A percentile compares a stretch with the other conserved stretches of the same genome.
Conservation (phyloP, 2,888 invertebrate genomes). For the Horisme vitalbata region DNA sequence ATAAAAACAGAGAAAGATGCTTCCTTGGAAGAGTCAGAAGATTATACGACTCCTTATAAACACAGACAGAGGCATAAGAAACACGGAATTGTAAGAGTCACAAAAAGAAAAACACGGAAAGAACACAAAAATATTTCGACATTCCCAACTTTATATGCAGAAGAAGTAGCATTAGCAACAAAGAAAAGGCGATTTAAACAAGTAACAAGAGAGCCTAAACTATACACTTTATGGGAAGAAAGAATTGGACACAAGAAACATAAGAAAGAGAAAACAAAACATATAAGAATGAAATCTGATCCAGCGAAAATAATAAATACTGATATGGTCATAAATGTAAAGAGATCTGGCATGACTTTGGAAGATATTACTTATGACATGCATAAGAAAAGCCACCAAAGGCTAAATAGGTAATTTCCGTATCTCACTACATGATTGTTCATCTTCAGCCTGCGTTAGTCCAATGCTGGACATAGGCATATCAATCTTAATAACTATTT, state of each 20-base stretch:
- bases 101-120: slow-evolving; percentile 1
- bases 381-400: not conserved
- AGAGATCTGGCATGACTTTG: slow-evolving; percentile 1
- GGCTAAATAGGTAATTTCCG: not conserved
- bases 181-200: slow-evolving; percentile 13
- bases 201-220: slow-evolving; percentile 5
- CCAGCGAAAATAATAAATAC: slow-evolving; percentile 1
- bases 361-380: not conserved
- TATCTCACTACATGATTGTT: no score
- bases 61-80: not conserved
- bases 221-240: slow-evolving; percentile 17
- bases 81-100: not conserved
- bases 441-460: no score
- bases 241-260: slow-evolving; percentile 3
- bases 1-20: not conserved
- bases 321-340: slow-evolving; percentile 8
- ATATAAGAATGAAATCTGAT: not conserved
- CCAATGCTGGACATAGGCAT: no score
- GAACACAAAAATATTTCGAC: slow-evolving; percentile 3
- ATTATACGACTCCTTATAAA: not conserved
- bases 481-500: no score
- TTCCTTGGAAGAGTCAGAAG: slow-evolving; percentile 4
- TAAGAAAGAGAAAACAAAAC: not conserved
- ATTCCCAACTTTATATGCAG: slow-evolving; percentile 26
- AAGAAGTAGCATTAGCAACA: slow-evolving; percentile 11